Conservation (phyloP, 2,888 invertebrate species). For the Chaetogeoica ovagalla region DNA sequence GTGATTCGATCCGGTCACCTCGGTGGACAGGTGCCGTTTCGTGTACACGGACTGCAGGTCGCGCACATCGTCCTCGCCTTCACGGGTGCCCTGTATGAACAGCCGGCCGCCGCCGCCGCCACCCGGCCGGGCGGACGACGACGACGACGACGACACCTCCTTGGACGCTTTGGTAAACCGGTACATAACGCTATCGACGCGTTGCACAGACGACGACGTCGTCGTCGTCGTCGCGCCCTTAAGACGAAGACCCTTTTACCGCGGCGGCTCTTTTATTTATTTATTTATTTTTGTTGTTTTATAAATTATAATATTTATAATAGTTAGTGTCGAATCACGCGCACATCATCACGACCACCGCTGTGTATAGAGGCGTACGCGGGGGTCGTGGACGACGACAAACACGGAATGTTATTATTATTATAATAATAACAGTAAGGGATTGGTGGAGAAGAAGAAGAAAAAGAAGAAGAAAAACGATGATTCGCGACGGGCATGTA, state of each 20-base stretch:
- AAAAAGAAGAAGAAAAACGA: too few relatives aligned
- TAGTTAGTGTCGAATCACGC: too few relatives aligned
- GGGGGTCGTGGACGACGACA: too few relatives aligned
- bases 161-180: conserved; percentile 47
- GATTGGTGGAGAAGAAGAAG: too few relatives aligned
- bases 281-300: background rate
- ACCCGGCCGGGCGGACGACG: conserved; percentile 52
- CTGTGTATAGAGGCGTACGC: too few relatives aligned
- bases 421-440: too few relatives aligned
- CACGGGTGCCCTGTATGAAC: conserved; percentile 75
- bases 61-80: conserved; percentile 60
- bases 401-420: too few relatives aligned
- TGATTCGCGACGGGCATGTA: too few relatives aligned
- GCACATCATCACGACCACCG: too few relatives aligned
- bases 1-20: conserved; percentile 69
- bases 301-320: too few relatives aligned
- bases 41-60: conserved; percentile 78
- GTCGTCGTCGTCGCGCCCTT: background rate
- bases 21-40: conserved; percentile 79
- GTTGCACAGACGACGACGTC: too few relatives aligned
- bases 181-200: conserved; percentile 39
- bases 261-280: background rate
- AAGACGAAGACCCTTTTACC: background rate
- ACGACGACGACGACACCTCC: conserved; percentile 54
- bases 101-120: conserved; percentile 62